Percentiles rank a stretch among this genome's conserved stretches.
Conservation (phyloP, 1,140 invertebrate species). For the Lepidurus packardi region DNA sequence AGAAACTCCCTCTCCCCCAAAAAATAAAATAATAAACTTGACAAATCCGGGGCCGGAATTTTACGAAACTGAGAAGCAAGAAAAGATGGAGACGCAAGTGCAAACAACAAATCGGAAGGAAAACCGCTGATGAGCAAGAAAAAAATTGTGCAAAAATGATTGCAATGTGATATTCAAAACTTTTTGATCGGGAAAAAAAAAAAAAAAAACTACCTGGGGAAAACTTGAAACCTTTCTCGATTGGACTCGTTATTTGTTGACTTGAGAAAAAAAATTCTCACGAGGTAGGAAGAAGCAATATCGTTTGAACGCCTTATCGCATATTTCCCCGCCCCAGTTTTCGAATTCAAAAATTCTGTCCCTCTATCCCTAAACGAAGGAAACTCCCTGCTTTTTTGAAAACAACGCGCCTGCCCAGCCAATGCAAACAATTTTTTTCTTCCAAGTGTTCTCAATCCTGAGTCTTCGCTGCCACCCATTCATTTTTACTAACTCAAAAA, state of each 20-base stretch:
- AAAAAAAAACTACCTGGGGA: neutral
- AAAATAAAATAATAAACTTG: neutral
- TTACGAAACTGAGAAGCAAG: neutral
- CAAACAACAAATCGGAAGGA: neutral
- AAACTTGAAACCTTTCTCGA: neutral
- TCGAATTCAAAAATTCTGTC: neutral
- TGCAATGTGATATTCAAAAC: slow-evolving; percentile 2
- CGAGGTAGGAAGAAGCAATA: neutral
- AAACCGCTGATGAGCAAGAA: neutral
- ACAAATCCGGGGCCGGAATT: neutral
- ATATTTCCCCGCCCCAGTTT: neutral
- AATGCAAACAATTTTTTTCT: slow-evolving; percentile 8
- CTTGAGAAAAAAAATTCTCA: neutral
- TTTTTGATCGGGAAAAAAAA: neutral
- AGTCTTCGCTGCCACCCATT: too few relatives aligned
- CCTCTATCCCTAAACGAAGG: neutral
- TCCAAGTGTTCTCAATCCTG: neutral
- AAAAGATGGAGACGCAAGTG: neutral
- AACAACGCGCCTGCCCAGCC: slow-evolving; percentile 8
- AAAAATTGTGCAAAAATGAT: slow-evolving; percentile 6
- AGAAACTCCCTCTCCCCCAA: too few relatives aligned
- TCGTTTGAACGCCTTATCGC: slow-evolving; percentile 21
- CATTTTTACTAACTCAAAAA: too few relatives aligned
- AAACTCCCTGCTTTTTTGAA: neutral
- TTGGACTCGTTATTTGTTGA: slow-evolving; percentile 19